Percentiles rank a stretch among this genome's conserved stretches.
Conservation (phyloP, 2,113 vertebrate genomes). For the Grammomys surdaster region DNA sequence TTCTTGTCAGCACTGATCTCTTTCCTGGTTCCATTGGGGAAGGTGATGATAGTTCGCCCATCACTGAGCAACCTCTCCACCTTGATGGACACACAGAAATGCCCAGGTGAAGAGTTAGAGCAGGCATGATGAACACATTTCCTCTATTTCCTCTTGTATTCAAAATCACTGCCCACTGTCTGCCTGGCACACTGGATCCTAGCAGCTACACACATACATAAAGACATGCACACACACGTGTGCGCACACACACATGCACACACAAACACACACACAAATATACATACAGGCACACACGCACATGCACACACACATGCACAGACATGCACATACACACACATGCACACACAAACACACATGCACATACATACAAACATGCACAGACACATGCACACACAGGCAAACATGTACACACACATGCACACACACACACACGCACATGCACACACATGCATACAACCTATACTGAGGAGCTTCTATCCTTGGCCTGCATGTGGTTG, state of each 20-base stretch:
- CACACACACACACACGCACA: too few relatives aligned
- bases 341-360: background rate
- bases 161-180: accelerated
- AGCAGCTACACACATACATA: background rate
- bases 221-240: background rate
- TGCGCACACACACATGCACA: accelerated
- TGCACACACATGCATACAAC: background rate
- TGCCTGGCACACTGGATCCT: accelerated
- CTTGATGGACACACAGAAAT: conserved; percentile 69
- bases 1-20: conserved; percentile 83
- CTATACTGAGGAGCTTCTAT: accelerated
- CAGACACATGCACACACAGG: background rate
- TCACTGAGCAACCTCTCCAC: conserved; percentile 80
- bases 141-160: background rate
- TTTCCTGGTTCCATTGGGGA: conserved; percentile 83
- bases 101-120: accelerated
- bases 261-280: background rate
- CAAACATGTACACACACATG: background rate
- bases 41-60: conserved; percentile 74
- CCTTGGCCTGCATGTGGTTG: too few relatives aligned
- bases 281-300: too few relatives aligned
- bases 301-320: background rate
- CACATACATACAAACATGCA: too few relatives aligned
- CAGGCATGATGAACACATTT: accelerated
- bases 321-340: background rate